Conservation (phyloP, 2,113 vertebrate genomes). For the Brachypodius melanocephalos region DNA sequence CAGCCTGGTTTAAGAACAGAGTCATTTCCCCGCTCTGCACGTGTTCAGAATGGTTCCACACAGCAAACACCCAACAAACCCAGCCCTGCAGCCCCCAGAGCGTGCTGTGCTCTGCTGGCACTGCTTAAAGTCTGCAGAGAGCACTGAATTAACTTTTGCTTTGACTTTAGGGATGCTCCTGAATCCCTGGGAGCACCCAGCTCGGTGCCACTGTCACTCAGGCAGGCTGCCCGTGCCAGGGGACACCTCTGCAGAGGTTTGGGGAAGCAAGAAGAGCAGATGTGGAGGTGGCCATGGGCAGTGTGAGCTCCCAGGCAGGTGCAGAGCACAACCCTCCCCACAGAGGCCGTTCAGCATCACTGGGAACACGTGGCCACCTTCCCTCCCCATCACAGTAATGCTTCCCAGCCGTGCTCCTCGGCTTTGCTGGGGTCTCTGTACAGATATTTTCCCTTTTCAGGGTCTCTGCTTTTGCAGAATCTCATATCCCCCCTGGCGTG, state of each 20-base stretch:
- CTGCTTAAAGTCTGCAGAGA: neutral
- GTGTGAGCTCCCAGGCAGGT: neutral
- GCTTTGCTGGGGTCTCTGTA: accelerated
- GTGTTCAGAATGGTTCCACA: neutral
- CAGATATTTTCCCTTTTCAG: neutral
- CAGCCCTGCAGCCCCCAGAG: neutral
- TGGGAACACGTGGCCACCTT: neutral
- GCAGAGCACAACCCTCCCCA: neutral
- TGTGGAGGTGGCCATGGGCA: neutral
- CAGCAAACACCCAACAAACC: neutral
- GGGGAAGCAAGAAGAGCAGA: neutral
- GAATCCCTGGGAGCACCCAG: neutral
- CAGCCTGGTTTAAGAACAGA: neutral
- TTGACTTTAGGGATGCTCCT: neutral
- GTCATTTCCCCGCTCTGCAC: neutral
- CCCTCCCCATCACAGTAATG: accelerated
- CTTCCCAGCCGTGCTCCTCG: neutral
- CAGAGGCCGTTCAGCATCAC: neutral
- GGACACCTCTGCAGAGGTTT: neutral
- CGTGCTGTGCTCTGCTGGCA: neutral
- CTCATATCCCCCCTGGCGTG: neutral
- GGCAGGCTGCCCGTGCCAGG: neutral
- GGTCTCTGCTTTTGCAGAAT: neutral
- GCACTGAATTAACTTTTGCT: accelerated
- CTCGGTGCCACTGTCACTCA: neutral